Base-by-base conservation (phyloP, 1,140 invertebrate species). In the Probaryconus sp. region DNA sequence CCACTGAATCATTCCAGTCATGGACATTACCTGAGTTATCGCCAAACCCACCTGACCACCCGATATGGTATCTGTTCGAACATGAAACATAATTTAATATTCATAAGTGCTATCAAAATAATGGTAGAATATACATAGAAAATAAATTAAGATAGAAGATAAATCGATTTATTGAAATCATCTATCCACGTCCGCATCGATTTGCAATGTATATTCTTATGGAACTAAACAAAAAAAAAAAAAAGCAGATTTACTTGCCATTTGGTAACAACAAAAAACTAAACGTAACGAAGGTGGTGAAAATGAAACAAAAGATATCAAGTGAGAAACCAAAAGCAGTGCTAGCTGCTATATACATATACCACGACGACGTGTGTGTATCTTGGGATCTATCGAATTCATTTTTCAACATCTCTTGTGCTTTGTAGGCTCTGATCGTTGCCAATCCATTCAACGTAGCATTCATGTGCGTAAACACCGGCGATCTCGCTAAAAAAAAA, bases 401-500 rank as follows among this genome's bases (percentile, higher is more conserved):
- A 24, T 91, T 85, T 69, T 94, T 93, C 5, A 98, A 90, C 48
- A 93, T 92, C 70, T 92, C 88, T 84, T 97, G 91, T 0, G 93
- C 93, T 24, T 90, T 89, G 74, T 94, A 97, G 0, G 96, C 95
- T 56, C 97, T 89, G 47, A 99, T 96, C 0, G 96, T 98, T 0
- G 94, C 91, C 16, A 98, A 87, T 3, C 97, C 97, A 85, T 95
- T 94, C 0, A 98, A 86, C 0, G 96, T 94, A 16, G 96, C 92
- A 82, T 93, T 96, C 42, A 98, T 87, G 81, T 98, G 96, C 5
- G 95, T 95, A 75, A 96, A 95, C 1, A 96, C 92, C 17, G 96
- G 96, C 78, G 92, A 93, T 56, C 92, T 89, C 42, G 91, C 93
- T 94, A 79, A 20, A 83, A 84, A 42, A 53, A 35, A 53, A 40